A percentile compares a stretch with the other conserved stretches of the same genome.
Conservation (phyloP, 2,113 vertebrate genomes). For the Isichthys henryi region DNA sequence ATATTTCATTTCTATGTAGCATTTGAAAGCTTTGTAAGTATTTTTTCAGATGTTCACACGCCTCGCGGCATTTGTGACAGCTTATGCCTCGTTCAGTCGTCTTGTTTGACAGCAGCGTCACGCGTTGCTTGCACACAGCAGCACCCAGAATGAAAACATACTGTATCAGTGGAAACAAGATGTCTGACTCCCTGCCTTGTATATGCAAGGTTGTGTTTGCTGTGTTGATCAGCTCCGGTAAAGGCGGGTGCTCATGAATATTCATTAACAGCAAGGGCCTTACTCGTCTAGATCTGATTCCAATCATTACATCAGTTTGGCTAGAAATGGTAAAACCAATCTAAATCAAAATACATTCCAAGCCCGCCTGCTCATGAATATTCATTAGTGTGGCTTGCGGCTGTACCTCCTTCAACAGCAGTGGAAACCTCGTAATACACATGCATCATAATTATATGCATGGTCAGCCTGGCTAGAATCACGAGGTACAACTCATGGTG, state of each 20-base stretch:
- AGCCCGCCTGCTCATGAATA: neutral
- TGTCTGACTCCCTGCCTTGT: neutral
- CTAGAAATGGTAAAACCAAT: neutral
- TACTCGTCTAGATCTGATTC: neutral
- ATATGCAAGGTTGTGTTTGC: neutral
- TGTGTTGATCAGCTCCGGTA: neutral
- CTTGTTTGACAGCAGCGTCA: neutral
- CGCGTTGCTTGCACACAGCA: neutral
- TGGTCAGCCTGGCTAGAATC: neutral
- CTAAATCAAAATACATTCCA: neutral
- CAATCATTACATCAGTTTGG: constrained; percentile 12
- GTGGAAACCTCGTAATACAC: neutral
- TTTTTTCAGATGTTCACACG: neutral
- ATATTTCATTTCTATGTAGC: neutral
- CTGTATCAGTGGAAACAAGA: neutral
- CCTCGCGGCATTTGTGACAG: neutral
- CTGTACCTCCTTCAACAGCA: neutral
- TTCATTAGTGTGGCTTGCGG: neutral
- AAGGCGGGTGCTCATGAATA: constrained; percentile 5
- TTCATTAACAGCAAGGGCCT: neutral
- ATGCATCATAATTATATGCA: constrained; percentile 2
- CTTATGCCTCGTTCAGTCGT: neutral
- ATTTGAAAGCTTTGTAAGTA: neutral
- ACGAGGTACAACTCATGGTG: neutral
- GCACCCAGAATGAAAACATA: neutral